Evolutionary conservation across 2,888 invertebrate genomes (phyloP).

Genomic region (Autographa gamma): DNA sequence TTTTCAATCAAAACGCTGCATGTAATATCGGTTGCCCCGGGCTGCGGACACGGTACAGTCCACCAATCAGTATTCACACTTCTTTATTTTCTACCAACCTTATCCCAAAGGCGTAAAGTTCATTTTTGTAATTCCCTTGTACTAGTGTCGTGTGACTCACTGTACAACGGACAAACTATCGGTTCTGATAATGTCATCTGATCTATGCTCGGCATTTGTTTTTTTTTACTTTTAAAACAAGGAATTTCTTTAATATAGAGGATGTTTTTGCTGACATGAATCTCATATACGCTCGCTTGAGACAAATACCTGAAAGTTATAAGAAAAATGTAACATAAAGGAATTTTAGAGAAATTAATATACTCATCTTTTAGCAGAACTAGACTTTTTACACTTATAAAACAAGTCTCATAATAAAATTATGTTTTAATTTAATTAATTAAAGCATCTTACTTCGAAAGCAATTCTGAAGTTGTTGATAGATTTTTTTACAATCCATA

Average conservation of each 20-base stretch:
- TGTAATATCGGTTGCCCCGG: slow-evolving; percentile 48
- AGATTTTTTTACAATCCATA: neutral
- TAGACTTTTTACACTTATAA: no score
- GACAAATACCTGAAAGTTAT: neutral
- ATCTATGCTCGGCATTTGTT: slow-evolving; percentile 11
- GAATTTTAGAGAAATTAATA: no score
- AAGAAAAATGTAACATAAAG: neutral
- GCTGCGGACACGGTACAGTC: slow-evolving; percentile 32
- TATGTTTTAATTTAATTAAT: no score
- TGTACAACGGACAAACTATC: slow-evolving; percentile 25
- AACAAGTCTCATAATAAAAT: no score
- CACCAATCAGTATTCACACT: slow-evolving; percentile 6
- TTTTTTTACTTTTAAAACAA: neutral
- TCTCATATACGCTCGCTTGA: slow-evolving; percentile 8
- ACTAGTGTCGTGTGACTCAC: neutral
- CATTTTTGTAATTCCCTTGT: neutral
- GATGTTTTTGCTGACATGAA: slow-evolving; percentile 21
- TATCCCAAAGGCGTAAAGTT: neutral
- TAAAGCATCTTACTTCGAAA: no score
- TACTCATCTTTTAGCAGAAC: no score
- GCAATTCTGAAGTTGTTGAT: no score
- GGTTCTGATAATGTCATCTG: slow-evolving; percentile 34
- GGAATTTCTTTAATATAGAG: slow-evolving; percentile 4
- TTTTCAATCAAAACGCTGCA: slow-evolving; percentile 57
- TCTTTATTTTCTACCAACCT: neutral